phyloP scores from a whole-genome alignment of 2,113 vertebrate genomes.

The Dolichotis patagonum region DNA sequence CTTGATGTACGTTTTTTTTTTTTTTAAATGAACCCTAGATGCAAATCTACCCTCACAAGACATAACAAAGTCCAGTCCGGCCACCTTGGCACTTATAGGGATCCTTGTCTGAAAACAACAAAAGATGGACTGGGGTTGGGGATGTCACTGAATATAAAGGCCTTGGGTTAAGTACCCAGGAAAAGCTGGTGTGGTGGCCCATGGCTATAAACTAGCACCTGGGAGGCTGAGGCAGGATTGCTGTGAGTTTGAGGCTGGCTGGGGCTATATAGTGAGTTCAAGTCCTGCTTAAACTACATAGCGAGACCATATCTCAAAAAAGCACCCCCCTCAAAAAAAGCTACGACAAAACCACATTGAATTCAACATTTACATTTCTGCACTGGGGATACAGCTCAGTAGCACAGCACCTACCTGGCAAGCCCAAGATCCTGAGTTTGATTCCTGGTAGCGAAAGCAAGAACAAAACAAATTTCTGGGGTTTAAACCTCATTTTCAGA shows the following conservation, averaged over 20 bases:
- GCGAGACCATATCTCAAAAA: background rate
- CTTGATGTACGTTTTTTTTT: too few species aligned
- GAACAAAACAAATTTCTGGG: too few species aligned
- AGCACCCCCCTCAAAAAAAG: background rate
- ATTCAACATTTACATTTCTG: slow-evolving; percentile 46
- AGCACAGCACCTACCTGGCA: too few species aligned
- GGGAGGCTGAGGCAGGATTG: background rate
- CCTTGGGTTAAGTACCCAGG: background rate
- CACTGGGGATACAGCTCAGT: too few species aligned
- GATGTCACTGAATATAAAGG: background rate
- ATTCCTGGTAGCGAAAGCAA: too few species aligned
- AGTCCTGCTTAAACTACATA: background rate
- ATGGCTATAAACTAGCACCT: background rate
- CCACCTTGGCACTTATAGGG: background rate
- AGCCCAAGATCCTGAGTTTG: too few species aligned
- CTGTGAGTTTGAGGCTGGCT: background rate
- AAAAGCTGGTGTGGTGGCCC: background rate
- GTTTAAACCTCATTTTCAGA: slow-evolving; percentile 40
- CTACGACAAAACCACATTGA: background rate
- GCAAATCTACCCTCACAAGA: background rate
- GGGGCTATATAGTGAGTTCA: background rate
- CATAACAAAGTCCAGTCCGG: background rate
- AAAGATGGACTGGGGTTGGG: background rate
- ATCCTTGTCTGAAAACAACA: background rate
- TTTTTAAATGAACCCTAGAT: background rate